Evolutionary conservation across 1,140 invertebrate genomes (phyloP).

Genomic region (Drosophila pallidifrons): DNA sequence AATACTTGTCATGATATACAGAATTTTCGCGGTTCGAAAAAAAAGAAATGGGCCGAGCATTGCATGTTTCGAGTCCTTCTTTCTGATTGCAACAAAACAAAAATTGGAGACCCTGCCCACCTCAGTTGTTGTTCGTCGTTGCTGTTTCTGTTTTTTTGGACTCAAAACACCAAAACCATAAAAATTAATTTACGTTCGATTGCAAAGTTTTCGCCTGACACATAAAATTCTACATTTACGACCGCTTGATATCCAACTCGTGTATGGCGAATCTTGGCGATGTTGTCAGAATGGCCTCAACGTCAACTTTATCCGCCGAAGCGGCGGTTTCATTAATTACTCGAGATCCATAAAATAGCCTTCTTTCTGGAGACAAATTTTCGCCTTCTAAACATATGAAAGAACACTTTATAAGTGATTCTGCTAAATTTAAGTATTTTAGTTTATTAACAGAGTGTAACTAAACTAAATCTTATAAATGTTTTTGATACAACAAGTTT

Average conservation of each 20-base stretch:
- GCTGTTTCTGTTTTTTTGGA: constrained; percentile 42
- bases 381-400: not conserved
- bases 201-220: constrained; percentile 76
- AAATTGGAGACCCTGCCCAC: constrained; percentile 6
- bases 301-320: constrained; percentile 20
- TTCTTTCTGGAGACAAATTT: not conserved
- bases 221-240: constrained; percentile 79
- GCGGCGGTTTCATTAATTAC: constrained; percentile 40
- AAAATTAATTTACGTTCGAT: constrained; percentile 82
- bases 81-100: constrained; percentile 4
- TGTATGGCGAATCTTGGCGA: constrained; percentile 33
- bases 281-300: too few species aligned
- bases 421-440: not conserved
- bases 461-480: constrained; percentile 14
- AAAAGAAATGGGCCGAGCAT: not conserved
- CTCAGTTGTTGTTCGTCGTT: constrained; percentile 11
- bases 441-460: constrained; percentile 4
- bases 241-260: constrained; percentile 61
- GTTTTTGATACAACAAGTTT: constrained; percentile 8
- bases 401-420: not conserved
- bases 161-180: constrained; percentile 56
- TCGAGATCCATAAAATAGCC: constrained; percentile 25
- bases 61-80: not conserved
- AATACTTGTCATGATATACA: not conserved
- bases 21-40: not conserved